Base-by-base conservation (phyloP, 2,888 invertebrate species). In the Amphipyra berbera region DNA sequence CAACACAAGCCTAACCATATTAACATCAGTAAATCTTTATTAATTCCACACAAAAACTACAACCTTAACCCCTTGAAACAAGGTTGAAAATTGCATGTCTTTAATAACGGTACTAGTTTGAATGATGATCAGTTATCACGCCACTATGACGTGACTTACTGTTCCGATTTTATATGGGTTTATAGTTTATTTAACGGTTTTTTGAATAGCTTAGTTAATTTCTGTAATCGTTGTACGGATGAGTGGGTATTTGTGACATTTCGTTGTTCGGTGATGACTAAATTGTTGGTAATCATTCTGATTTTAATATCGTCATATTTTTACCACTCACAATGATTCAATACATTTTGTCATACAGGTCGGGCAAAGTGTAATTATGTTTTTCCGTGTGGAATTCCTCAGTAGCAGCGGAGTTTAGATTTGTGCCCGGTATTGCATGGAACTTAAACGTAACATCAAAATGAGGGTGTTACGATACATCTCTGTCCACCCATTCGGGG, bases 141-240 rank as follows among this genome's bases (percentile, higher is more conserved):
- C 64, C 44, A 75, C 27, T 54, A 54, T 80, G 73, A 78, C 62
- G 79, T 81, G 81, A 68, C 66, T 70, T 79, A 79, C 76, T 67
- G 81, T 71, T 78, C 76, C 61, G 41, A 68, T 78, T 72, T 62
- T 55, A 81, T 62, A 78, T 81, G 67, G 79, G 79, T 79, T 81
- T 81, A 70, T 76, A 73, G 81, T 71, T 71, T 70, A 73, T 67
- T 68, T 79, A 81, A 81, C 81, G 60, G 78, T 72, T 68, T 46
- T 45, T 30, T 33, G 48, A 60, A 72, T 69, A 68, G 69, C 79
- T 78, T 57, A 62, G 63, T 76, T 79, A 71, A 71, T 71, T 65
- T 76, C 67, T 72, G 76, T 72, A 65, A 72, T 71, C 71, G 44
- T 30, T 49, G 37, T 41, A 45, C 38, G 66, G 76, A 45, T 66